phyloP scores from a whole-genome alignment of 2,797 vertebrate species.

The Mastacembelus armatus region DNA sequence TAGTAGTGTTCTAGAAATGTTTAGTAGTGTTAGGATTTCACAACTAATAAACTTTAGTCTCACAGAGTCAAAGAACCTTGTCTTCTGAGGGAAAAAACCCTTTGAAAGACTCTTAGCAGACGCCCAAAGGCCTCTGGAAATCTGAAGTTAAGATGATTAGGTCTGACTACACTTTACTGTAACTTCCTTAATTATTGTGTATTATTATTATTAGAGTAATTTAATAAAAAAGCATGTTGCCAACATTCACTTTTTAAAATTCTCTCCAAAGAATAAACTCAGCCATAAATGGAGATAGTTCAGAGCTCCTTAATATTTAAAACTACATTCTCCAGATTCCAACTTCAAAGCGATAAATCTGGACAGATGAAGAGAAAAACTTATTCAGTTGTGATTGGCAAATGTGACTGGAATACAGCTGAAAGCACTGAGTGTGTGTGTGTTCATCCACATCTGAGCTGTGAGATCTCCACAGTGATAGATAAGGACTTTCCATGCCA shows the following conservation, averaged over 20 bases:
- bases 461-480: constrained; percentile 37
- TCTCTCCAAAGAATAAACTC: background rate
- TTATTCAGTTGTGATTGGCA: constrained; percentile 16
- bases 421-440: background rate
- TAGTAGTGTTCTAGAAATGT: too few species aligned
- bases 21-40: too few species aligned
- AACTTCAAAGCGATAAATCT: constrained; percentile 18
- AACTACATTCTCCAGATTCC: constrained; percentile 10
- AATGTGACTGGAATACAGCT: constrained; percentile 42
- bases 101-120: background rate
- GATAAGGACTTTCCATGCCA: constrained; percentile 32
- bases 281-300: constrained; percentile 6
- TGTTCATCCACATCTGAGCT: background rate
- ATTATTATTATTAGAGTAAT: constrained; percentile 12
- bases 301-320: constrained; percentile 1
- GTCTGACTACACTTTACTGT: background rate
- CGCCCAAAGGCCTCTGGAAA: background rate
- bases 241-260: background rate
- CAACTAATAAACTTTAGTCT: too few species aligned
- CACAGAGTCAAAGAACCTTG: too few species aligned
- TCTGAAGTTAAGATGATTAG: background rate
- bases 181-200: background rate
- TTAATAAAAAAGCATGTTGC: constrained; percentile 16
- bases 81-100: background rate
- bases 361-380: constrained; percentile 32